phyloP scores from a whole-genome alignment of 2,888 invertebrate species.

The Anarsia innoxiella region DNA sequence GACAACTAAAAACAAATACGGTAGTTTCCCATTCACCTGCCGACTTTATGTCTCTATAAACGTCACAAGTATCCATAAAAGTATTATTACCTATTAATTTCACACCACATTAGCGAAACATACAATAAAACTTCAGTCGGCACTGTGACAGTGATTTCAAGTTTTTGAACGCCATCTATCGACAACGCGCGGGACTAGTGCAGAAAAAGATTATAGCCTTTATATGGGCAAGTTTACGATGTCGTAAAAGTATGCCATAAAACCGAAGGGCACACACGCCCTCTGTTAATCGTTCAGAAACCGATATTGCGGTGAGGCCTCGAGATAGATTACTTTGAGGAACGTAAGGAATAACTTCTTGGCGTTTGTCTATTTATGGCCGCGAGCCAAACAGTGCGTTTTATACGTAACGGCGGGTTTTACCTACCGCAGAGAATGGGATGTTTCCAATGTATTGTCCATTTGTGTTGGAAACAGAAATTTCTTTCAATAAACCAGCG shows the following conservation, averaged over 20 bases:
- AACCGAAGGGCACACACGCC: slow-evolving; percentile 73
- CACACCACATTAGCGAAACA: slow-evolving; percentile 75
- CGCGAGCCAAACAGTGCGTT: slow-evolving; percentile 43
- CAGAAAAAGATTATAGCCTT: slow-evolving; percentile 71
- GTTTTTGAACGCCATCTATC: slow-evolving; percentile 68
- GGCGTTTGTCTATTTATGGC: slow-evolving; percentile 65
- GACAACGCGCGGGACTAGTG: slow-evolving; percentile 36
- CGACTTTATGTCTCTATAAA: slow-evolving; percentile 66
- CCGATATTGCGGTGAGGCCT: slow-evolving; percentile 72
- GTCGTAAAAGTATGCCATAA: slow-evolving; percentile 73
- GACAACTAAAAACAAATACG: slow-evolving; percentile 64
- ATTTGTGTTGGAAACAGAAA: slow-evolving; percentile 1
- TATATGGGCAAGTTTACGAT: slow-evolving; percentile 68
- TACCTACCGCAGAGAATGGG: slow-evolving; percentile 10
- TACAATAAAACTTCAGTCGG: slow-evolving; percentile 72
- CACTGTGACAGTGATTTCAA: slow-evolving; percentile 61
- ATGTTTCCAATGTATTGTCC: slow-evolving; percentile 5
- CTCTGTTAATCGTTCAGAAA: slow-evolving; percentile 75
- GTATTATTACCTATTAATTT: slow-evolving; percentile 75
- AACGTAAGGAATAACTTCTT: slow-evolving; percentile 64
- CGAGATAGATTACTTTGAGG: slow-evolving; percentile 67
- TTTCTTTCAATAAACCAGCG: slow-evolving; percentile 4
- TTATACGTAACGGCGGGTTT: slow-evolving; percentile 11
- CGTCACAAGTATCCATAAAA: slow-evolving; percentile 67
- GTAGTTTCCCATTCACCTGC: slow-evolving; percentile 52